Conservation (phyloP, 2,888 invertebrate species). For the Seladonia tumulorum region DNA sequence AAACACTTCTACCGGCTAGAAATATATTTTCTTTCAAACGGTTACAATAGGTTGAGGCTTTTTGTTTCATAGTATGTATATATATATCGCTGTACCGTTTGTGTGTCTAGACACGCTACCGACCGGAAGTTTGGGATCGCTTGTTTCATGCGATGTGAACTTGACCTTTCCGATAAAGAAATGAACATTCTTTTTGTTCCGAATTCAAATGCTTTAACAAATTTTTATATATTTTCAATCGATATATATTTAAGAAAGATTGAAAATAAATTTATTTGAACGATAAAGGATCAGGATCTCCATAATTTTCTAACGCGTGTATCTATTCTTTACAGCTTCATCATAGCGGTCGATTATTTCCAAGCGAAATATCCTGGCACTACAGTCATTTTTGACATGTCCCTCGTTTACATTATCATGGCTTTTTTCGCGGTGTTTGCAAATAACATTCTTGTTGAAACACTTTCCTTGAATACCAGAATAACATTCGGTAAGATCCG, state of each 20-base stretch:
- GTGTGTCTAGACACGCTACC: neutral
- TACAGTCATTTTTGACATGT: conserved; percentile 96
- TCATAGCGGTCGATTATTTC: conserved; percentile 97
- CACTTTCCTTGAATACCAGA: conserved; percentile 92
- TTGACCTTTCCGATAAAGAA: neutral
- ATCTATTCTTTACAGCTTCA: conserved; percentile 88
- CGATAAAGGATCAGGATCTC: neutral
- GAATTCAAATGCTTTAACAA: neutral
- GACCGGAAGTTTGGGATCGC: conserved; percentile 4
- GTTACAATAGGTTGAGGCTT: neutral
- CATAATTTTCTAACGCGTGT: neutral
- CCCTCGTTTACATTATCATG: conserved; percentile 95
- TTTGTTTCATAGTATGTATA: neutral
- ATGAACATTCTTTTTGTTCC: neutral
- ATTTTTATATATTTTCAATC: neutral
- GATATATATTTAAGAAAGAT: neutral
- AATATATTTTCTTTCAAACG: neutral
- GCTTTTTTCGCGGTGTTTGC: conserved; percentile 94
- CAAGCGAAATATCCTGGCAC: conserved; percentile 93
- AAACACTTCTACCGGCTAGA: neutral
- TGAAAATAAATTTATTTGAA: neutral
- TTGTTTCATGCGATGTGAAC: neutral
- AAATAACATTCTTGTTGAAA: conserved; percentile 93
- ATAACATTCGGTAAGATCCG: conserved; percentile 91
- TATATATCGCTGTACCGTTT: neutral